Evolutionary conservation across 2,113 vertebrate genomes (phyloP).

Genomic region (Callipepla squamata): DNA sequence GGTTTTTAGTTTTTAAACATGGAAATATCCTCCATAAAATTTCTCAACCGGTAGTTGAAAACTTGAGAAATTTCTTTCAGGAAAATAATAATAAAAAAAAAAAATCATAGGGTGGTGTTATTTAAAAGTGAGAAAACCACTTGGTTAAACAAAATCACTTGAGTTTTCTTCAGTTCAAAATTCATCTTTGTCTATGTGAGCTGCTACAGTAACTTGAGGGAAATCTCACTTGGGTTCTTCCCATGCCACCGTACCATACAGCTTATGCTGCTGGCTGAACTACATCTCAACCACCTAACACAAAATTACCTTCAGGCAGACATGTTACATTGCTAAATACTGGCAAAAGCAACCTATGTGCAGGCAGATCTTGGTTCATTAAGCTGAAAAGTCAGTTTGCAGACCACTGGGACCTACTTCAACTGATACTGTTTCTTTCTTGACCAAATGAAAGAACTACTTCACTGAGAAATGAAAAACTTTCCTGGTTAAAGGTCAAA

Average conservation of each 20-base stretch:
- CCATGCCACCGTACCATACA: conserved; percentile 26
- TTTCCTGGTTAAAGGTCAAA: background rate
- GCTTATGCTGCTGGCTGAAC: conserved; percentile 20
- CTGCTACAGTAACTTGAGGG: conserved; percentile 23
- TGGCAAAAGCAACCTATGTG: conserved; percentile 9
- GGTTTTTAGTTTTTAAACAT: background rate
- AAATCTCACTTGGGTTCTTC: conserved; percentile 38
- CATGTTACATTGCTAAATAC: background rate
- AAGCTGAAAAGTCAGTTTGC: background rate
- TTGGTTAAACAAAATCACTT: conserved; percentile 30
- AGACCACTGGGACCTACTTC: background rate
- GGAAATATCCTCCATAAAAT: conserved; percentile 35
- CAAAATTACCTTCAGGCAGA: conserved; percentile 30
- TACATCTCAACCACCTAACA: conserved; percentile 1
- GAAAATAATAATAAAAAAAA: conserved; percentile 37
- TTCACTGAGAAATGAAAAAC: background rate
- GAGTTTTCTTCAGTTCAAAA: conserved; percentile 29
- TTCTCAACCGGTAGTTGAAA: background rate
- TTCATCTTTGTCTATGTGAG: background rate
- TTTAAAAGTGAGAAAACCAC: conserved; percentile 32
- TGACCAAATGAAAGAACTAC: background rate
- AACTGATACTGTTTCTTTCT: background rate
- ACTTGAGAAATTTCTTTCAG: conserved; percentile 3
- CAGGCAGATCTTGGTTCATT: background rate
- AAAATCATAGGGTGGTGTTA: background rate